These are phyloP conservation scores for Apeira syringaria DNA, from an alignment of 2,888 invertebrate species.

Conservation along the genomic window DNA sequence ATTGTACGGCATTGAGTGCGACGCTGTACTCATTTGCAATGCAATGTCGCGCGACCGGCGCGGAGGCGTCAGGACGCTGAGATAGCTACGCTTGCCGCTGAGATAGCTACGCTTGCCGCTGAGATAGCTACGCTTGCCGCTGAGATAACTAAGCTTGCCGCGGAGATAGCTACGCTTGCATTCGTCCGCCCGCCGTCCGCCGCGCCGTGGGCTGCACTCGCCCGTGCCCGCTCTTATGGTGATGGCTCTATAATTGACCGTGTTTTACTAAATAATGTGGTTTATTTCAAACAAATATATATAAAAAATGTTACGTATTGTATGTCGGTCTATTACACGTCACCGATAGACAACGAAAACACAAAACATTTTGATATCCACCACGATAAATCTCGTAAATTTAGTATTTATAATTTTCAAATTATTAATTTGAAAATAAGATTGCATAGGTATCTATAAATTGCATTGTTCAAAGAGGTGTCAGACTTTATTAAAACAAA, in stretches of 20 bases:
- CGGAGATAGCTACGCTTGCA: conserved; percentile 3
- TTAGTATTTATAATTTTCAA: not conserved
- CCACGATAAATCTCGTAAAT: conserved; percentile 4
- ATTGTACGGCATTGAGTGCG: conserved; percentile 47
- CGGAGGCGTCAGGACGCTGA: conserved; percentile 45
- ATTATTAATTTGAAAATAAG: no score
- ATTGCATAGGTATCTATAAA: not conserved
- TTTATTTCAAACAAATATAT: no score
- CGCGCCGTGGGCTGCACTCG: no score
- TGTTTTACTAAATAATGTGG: no score
- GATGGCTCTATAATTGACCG: no score
- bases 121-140: conserved; percentile 47
- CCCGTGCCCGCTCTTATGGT: no score
- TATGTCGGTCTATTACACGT: no score
- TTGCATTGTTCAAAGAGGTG: conserved; percentile 1
- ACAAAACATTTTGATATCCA: no score
- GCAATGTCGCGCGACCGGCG: no score
- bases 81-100: conserved; percentile 46
- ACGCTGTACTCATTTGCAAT: conserved; percentile 44
- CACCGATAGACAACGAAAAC: no score
- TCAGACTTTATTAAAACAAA: conserved; percentile 20
- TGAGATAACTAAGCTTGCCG: conserved; percentile 40
- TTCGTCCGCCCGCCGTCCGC: not conserved
- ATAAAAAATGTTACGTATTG: no score
- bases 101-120: conserved; percentile 46